These are phyloP conservation scores for Trissolcus brochymenae DNA, from an alignment of 2,888 invertebrate species.

Conservation along the genomic window DNA sequence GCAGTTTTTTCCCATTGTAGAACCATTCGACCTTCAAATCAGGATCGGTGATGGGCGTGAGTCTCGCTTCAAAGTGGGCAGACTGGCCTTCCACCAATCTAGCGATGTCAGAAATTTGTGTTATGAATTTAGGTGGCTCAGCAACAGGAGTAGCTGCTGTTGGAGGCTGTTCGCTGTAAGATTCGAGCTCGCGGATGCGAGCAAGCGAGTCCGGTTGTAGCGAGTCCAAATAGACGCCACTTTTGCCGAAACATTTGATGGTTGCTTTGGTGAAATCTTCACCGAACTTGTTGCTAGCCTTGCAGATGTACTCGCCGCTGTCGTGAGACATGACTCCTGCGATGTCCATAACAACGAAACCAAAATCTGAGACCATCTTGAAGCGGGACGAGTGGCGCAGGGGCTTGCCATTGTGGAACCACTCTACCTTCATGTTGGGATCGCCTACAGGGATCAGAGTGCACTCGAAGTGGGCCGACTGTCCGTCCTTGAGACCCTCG, in stretches of 20 bases:
- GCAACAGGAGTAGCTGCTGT: slow-evolving; percentile 82
- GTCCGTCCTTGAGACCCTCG: slow-evolving; percentile 92
- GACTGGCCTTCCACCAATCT: slow-evolving; percentile 95
- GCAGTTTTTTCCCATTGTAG: slow-evolving; percentile 93
- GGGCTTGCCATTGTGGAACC: slow-evolving; percentile 96
- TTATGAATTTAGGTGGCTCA: slow-evolving; percentile 92
- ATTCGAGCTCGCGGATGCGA: slow-evolving; percentile 91
- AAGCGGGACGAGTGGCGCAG: slow-evolving; percentile 92
- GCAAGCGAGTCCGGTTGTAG: slow-evolving; percentile 94
- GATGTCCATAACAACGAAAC: slow-evolving; percentile 95
- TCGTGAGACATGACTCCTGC: slow-evolving; percentile 96
- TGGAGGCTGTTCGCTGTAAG: slow-evolving; percentile 82
- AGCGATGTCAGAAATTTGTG: slow-evolving; percentile 89
- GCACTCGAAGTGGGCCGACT: slow-evolving; percentile 96
- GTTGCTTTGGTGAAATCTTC: slow-evolving; percentile 92
- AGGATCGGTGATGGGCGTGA: slow-evolving; percentile 96
- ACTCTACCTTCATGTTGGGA: slow-evolving; percentile 95
- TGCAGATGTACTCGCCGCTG: slow-evolving; percentile 94
- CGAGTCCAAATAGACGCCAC: slow-evolving; percentile 92
- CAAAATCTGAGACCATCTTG: slow-evolving; percentile 96
- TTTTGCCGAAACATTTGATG: slow-evolving; percentile 88
- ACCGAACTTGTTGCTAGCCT: slow-evolving; percentile 93
- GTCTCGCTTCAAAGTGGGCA: slow-evolving; percentile 93
- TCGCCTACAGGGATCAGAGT: slow-evolving; percentile 95
- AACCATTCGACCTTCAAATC: slow-evolving; percentile 97